Base-by-base conservation (phyloP, 2,113 vertebrate genomes). In the Trematocara unimaculatum region DNA sequence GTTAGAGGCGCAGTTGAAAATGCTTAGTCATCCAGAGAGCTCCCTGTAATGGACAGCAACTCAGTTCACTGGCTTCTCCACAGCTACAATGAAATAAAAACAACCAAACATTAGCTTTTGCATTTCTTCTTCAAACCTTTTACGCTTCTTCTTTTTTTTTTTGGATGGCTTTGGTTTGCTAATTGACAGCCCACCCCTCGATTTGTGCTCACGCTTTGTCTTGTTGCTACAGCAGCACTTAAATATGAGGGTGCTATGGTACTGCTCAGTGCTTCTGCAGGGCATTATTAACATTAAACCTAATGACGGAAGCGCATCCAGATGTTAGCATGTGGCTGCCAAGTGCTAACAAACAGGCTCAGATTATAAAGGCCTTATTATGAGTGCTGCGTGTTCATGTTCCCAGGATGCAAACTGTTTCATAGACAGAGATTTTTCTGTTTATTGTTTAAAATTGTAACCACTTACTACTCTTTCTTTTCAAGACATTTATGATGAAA, bases 401-500 rank as follows among this genome's bases (percentile, higher is more conserved):
- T 29, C 84, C 29, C 14, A 29, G 14, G n/a, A 20, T 51, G 26
- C 13, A 77, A 51, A 74, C 17, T 51, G 72, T 77, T 77, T 51
- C 45, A 77, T 77, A 77, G 72, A 12, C 17, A 13, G 45, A 55
- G 11, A 45, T 58, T 49, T 83, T 72, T 54, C 23, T 4, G 15
- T 38, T 40, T 26, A 6, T 42, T 18, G n/a, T 74, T 74, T 47
- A 29, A 74, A 31, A 26, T 45, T 18, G 12, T 60, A 53, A 31
- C 64, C 17, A 11, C 10, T 79, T 60, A 4, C n/a, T 13, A 9
- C 40, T 13, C 8, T 17, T 85, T 7, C 17, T 18, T 26, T 18
- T 74, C 33, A 85, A 99, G 99, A 89, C 81, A 81, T 99, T 99
- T 80, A 99, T 99, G 99, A 99, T 99, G 98, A 98, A 99, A 91